Evolutionary conservation across 2,113 vertebrate species (phyloP).

Genomic region (Vidua macroura): DNA sequence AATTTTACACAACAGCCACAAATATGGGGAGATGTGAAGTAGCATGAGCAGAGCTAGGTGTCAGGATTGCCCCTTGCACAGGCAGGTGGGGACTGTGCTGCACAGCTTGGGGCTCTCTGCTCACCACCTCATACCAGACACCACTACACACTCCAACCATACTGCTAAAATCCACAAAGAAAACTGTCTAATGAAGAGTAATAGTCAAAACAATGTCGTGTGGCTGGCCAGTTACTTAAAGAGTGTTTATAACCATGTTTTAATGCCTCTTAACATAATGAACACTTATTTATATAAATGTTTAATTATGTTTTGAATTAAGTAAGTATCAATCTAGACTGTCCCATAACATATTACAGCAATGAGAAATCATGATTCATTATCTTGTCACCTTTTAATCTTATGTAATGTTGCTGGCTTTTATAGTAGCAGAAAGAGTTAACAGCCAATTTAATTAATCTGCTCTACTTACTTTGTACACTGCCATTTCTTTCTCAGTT

Average conservation of each 20-base stretch:
- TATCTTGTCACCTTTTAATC: background rate
- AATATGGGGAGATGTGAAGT: background rate
- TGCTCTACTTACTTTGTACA: background rate
- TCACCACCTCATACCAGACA: background rate
- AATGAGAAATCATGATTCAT: background rate
- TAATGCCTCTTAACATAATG: background rate
- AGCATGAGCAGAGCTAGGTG: background rate
- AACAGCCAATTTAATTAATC: background rate
- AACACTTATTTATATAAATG: background rate
- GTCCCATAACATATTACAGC: background rate
- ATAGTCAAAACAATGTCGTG: background rate
- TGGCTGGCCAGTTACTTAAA: background rate
- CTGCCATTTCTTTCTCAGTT: background rate
- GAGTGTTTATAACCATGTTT: background rate
- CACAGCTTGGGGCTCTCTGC: background rate
- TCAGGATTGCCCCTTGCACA: background rate
- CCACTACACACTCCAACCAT: background rate
- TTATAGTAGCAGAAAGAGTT: background rate
- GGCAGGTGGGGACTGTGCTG: background rate
- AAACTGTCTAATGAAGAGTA: background rate
- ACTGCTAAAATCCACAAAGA: background rate
- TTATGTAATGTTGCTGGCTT: background rate
- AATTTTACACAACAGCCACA: background rate
- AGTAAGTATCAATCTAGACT: background rate
- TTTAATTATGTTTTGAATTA: background rate